Evolutionary conservation across 2,113 vertebrate genomes (phyloP), one percentile per base, ranked within the genome.

Genomic region (Callipepla californica): DNA sequence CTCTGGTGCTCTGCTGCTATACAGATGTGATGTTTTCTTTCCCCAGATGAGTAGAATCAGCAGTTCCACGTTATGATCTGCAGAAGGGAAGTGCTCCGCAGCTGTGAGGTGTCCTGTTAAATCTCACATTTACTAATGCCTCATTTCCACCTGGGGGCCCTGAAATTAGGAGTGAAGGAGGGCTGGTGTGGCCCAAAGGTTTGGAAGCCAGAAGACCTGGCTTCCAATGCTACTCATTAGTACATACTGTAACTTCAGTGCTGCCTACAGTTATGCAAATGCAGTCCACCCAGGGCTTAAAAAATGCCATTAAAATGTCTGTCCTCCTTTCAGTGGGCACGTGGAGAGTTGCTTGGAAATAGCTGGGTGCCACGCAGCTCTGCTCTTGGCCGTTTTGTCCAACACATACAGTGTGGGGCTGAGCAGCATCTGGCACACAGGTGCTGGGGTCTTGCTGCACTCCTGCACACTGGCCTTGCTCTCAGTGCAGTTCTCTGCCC

Each of bases 101-200:
- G 79, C 23, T 89, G 14, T 5, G 30, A 80, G 78, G 59, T 28
- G 13, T 73, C 44, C 61, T 61, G 12, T 32, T 40, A 58, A 51
- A 28, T 20, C 21, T 75, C 58, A 61, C 34, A 65, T 6, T 70
- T 44, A 30, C 1, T 6, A 32, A 13, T 18, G 48, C 62, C 7
- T 22, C 9, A 2, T 45, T 90, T 67, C 65, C 13, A 74, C 65
- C 75, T 26, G 58, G 47, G 55, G 30, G 13, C 63, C 81, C 53
- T 59, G 78, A 48, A 73, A 61, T 53, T 3, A 3, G 15, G 7
- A 58, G 55, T 26, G 59, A 21, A 40, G 0, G 1, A 15, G 32
- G 21, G 6, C n/a, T 82, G 59, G 66, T 68, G 25, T 59, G 72
- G 58, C 53, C 66, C n/a, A 22, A 51, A 76, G 82, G 14, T 55